A percentile compares a stretch with the other conserved stretches of the same genome.
phyloP scores from a whole-genome alignment of 2,888 invertebrate genomes.

The Apotomis turbidana region DNA sequence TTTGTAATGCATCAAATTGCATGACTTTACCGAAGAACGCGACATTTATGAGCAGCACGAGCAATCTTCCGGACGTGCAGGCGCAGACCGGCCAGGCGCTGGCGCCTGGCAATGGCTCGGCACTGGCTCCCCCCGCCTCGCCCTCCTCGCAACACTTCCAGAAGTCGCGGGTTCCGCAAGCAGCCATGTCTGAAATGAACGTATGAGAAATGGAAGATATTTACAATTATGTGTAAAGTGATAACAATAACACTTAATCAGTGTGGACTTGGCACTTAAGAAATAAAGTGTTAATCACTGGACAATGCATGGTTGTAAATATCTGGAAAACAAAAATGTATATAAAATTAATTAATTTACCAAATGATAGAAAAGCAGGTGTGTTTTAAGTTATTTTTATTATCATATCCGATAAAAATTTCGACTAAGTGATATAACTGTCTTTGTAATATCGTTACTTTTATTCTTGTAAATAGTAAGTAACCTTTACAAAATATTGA shows the following conservation, averaged over 20 bases:
- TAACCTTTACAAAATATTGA: constrained; percentile 32
- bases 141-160: constrained; percentile 78
- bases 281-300: constrained; percentile 59
- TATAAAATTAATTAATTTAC: constrained; percentile 53
- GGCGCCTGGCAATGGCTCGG: constrained; percentile 73
- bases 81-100: constrained; percentile 77
- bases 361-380: constrained; percentile 56
- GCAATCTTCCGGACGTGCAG: constrained; percentile 79
- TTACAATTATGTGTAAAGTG: constrained; percentile 83
- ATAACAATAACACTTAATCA: constrained; percentile 47
- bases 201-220: constrained; percentile 89
- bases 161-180: constrained; percentile 87
- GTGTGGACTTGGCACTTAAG: constrained; percentile 46
- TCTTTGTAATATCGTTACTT: constrained; percentile 38
- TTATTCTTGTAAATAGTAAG: constrained; percentile 43
- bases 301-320: constrained; percentile 78
- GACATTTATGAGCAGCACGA: constrained; percentile 74
- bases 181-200: constrained; percentile 94
- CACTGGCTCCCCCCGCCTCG: constrained; percentile 66
- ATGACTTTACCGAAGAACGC: constrained; percentile 86
- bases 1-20: constrained; percentile 78
- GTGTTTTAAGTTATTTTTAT: constrained; percentile 58
- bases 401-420: constrained; percentile 42
- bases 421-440: constrained; percentile 24
- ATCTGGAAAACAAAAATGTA: constrained; percentile 65